phyloP scores from a whole-genome alignment of 2,797 vertebrate genomes.

The Molossus molossus region DNA sequence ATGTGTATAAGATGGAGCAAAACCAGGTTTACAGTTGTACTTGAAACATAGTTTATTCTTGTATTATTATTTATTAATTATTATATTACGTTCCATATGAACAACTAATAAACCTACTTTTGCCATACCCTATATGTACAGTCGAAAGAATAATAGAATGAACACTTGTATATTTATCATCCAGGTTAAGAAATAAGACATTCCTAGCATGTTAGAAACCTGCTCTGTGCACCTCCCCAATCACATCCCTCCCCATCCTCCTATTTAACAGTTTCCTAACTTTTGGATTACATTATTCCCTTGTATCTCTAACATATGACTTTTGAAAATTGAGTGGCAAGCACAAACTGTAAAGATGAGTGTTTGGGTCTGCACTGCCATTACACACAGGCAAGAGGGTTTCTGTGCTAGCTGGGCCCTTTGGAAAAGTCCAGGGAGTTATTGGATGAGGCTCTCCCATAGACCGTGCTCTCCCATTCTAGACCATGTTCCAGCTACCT shows the following conservation, averaged over 20 bases:
- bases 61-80: too few relatives aligned
- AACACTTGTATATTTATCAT: background rate
- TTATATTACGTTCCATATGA: too few relatives aligned
- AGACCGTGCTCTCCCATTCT: background rate
- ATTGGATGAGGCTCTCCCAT: background rate
- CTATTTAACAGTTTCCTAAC: background rate
- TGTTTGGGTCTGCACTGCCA: background rate
- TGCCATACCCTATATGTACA: too few relatives aligned
- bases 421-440: background rate
- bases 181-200: background rate
- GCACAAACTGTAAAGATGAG: background rate
- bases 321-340: background rate
- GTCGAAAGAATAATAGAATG: background rate
- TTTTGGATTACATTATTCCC: background rate
- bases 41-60: too few relatives aligned
- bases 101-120: too few relatives aligned
- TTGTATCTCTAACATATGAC: background rate
- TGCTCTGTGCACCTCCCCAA: background rate
- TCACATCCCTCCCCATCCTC: background rate
- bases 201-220: background rate
- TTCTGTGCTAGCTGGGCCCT: background rate
- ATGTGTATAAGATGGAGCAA: too few relatives aligned
- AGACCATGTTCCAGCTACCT: background rate
- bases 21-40: too few relatives aligned
- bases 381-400: background rate